Evolutionary conservation across 2,113 vertebrate genomes (phyloP).

Genomic region (Australoheros scitulus): DNA sequence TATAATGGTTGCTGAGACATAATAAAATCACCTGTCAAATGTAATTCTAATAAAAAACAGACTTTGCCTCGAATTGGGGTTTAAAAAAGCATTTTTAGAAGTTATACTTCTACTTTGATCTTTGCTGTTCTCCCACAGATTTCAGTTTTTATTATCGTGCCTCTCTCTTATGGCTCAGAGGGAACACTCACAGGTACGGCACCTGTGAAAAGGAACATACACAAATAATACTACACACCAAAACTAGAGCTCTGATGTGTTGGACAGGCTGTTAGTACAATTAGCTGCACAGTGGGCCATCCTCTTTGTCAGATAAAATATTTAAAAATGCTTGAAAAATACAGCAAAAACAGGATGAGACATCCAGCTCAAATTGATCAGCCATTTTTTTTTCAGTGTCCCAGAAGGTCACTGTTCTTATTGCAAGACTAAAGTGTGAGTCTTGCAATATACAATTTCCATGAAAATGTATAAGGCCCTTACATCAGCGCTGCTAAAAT

Average conservation of each 20-base stretch:
- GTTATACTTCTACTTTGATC: neutral
- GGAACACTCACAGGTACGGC: neutral
- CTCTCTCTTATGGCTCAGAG: neutral
- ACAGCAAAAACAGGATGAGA: neutral
- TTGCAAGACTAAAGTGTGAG: neutral
- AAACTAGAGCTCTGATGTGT: neutral
- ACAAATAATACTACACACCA: neutral
- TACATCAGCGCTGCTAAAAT: neutral
- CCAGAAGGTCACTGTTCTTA: neutral
- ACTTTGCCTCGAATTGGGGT: neutral
- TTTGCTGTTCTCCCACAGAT: too few species aligned
- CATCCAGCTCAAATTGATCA: neutral
- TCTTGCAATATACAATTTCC: neutral
- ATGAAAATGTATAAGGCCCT: neutral
- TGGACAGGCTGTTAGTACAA: neutral
- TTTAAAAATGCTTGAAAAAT: neutral
- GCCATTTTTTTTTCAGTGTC: neutral
- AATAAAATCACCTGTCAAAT: neutral
- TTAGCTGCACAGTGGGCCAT: neutral
- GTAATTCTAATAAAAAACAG: neutral
- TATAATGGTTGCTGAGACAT: neutral
- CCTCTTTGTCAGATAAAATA: neutral
- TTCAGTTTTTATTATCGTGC: too few species aligned
- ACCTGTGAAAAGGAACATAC: neutral
- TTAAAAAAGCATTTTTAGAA: neutral